phyloP scores from a whole-genome alignment of 2,888 invertebrate species.

The Teleiodes luculella region DNA sequence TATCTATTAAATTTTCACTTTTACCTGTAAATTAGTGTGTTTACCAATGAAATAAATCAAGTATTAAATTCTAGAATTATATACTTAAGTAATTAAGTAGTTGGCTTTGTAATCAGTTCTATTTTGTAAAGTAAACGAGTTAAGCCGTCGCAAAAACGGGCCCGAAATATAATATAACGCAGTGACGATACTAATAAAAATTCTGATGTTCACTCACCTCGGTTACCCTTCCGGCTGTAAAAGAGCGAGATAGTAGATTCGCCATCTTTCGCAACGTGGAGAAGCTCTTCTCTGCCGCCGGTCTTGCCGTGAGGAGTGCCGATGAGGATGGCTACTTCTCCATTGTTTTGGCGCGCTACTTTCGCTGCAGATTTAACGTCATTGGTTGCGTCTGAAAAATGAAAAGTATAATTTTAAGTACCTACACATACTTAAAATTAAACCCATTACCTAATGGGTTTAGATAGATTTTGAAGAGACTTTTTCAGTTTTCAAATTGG shows the following conservation, averaged over 20 bases:
- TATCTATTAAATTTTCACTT: too few relatives aligned
- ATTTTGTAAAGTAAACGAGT: too few relatives aligned
- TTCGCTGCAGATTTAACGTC: conserved; percentile 47
- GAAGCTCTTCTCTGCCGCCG: conserved; percentile 49
- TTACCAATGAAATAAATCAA: too few relatives aligned
- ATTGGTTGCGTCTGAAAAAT: conserved; percentile 51
- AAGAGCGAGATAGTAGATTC: conserved; percentile 56
- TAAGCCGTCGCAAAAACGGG: too few relatives aligned
- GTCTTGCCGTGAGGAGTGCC: conserved; percentile 49
- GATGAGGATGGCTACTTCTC: conserved; percentile 56
- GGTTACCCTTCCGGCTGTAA: conserved; percentile 58
- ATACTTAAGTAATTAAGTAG: too few relatives aligned
- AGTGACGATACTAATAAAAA: too few relatives aligned
- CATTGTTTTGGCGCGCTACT: conserved; percentile 37
- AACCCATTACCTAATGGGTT: too few relatives aligned
- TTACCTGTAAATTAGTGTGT: too few relatives aligned
- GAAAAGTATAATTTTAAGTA: neutral
- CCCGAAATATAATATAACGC: too few relatives aligned
- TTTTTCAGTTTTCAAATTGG: neutral
- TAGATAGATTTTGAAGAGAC: neutral
- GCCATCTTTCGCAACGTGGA: conserved; percentile 52
- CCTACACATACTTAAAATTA: too few relatives aligned
- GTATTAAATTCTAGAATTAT: too few relatives aligned
- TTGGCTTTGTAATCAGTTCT: too few relatives aligned
- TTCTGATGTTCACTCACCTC: conserved; percentile 40